Percentiles rank a stretch among this genome's conserved stretches.
phyloP scores from a whole-genome alignment of 2,888 invertebrate species.

The Apamea crenata region DNA sequence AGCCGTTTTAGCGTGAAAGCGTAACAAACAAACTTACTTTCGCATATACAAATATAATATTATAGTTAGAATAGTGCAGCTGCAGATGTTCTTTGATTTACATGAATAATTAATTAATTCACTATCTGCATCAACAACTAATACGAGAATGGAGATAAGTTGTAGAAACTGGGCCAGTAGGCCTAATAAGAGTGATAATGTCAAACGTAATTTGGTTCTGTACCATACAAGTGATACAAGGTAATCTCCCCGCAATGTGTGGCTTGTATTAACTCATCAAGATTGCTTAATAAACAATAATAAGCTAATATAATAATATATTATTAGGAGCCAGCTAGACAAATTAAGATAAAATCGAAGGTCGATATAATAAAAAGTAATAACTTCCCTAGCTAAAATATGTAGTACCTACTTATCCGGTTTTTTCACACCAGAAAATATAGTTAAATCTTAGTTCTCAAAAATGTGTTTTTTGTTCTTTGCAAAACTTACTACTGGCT shows the following conservation, averaged over 20 bases:
- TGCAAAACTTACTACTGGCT: background rate
- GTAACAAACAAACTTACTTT: too few relatives aligned
- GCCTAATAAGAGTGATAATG: conserved; percentile 15
- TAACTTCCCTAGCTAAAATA: background rate
- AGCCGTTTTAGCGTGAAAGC: too few relatives aligned
- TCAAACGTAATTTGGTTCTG: background rate
- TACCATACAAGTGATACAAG: conserved; percentile 6
- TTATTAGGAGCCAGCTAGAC: conserved; percentile 15
- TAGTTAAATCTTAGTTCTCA: too few relatives aligned
- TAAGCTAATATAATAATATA: conserved; percentile 22
- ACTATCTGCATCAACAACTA: conserved; percentile 26
- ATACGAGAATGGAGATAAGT: conserved; percentile 9
- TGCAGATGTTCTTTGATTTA: background rate
- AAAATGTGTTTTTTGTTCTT: background rate
- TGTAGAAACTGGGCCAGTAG: conserved; percentile 21
- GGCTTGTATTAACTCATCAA: conserved; percentile 31
- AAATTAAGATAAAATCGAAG: conserved; percentile 1
- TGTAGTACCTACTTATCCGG: background rate
- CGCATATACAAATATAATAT: too few relatives aligned
- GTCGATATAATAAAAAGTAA: background rate
- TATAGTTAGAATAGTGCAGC: too few relatives aligned
- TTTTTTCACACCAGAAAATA: background rate
- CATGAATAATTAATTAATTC: conserved; percentile 14
- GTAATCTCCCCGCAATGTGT: conserved; percentile 25
- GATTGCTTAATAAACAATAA: conserved; percentile 38